phyloP scores from a whole-genome alignment of 2,888 invertebrate genomes.

The Hetaerina titia region DNA sequence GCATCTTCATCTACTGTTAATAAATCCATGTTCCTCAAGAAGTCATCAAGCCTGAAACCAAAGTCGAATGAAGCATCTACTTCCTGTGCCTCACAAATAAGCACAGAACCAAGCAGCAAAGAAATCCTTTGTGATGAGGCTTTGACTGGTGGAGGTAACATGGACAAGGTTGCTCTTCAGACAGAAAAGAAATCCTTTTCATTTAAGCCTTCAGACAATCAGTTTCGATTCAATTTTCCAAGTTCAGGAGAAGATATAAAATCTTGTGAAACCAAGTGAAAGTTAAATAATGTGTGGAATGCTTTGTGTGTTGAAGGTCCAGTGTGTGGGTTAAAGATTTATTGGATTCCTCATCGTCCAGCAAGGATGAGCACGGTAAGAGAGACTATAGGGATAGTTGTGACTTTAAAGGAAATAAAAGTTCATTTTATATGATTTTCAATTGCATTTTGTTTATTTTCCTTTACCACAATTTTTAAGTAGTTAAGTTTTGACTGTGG shows the following conservation, averaged over 20 bases:
- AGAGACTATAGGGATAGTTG: neutral
- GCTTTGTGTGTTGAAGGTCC: neutral
- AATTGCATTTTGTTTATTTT: neutral
- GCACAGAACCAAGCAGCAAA: neutral
- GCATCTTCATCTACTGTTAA: conserved; percentile 74
- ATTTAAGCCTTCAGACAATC: conserved; percentile 78
- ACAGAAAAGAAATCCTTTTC: conserved; percentile 62
- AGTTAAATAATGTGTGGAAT: neutral
- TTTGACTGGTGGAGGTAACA: conserved; percentile 68
- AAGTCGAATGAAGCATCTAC: conserved; percentile 77
- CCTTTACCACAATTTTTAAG: neutral
- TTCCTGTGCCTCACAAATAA: neutral
- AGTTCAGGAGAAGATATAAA: neutral
- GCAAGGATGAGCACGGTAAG: neutral
- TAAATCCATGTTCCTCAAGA: conserved; percentile 85
- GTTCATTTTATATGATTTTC: too few species aligned
- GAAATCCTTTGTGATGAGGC: conserved; percentile 68
- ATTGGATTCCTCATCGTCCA: neutral
- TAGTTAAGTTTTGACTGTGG: neutral
- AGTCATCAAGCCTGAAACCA: conserved; percentile 80
- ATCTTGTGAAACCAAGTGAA: neutral
- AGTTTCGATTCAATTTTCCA: conserved; percentile 84
- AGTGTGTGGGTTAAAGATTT: neutral
- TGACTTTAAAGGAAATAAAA: too few species aligned
- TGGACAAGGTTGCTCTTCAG: conserved; percentile 24